A percentile compares a stretch with the other conserved stretches of the same genome.
Conservation (phyloP, 30 jellyfish, hydroid and myxozoan species). For the Hydra vulgaris region DNA sequence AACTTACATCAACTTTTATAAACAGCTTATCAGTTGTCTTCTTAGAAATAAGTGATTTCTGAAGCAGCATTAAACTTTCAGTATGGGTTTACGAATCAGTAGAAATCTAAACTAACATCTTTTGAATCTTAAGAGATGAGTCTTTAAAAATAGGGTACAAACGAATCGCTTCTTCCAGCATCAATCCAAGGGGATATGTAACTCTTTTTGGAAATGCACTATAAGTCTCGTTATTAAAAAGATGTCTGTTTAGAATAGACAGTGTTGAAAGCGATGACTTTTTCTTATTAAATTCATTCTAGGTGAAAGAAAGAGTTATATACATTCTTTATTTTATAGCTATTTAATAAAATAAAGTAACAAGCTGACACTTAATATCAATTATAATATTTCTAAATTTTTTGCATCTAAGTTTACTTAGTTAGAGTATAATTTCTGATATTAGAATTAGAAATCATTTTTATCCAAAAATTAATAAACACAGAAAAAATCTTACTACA, state of each 20-base stretch:
- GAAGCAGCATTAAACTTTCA: background rate
- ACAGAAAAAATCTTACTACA: background rate
- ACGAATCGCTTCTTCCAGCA: background rate
- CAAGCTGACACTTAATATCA: background rate
- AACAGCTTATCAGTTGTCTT: background rate
- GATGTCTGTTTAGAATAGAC: background rate
- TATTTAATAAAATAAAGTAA: background rate
- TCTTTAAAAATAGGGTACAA: background rate
- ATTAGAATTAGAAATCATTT: background rate
- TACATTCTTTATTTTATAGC: background rate
- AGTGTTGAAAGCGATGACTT: background rate
- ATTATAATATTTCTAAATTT: background rate
- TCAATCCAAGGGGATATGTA: background rate
- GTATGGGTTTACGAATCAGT: background rate
- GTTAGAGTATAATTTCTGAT: background rate
- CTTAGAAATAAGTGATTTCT: background rate
- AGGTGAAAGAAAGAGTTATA: background rate
- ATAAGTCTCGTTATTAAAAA: background rate
- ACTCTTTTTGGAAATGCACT: background rate
- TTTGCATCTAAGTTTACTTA: background rate
- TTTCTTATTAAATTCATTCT: background rate
- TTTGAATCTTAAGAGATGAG: background rate
- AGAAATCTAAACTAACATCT: background rate
- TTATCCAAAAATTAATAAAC: background rate
- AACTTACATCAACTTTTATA: background rate